A percentile compares a stretch with the other conserved stretches of the same genome.
Conservation (phyloP, 2,797 vertebrate genomes). For the Sebastes diaconus region DNA sequence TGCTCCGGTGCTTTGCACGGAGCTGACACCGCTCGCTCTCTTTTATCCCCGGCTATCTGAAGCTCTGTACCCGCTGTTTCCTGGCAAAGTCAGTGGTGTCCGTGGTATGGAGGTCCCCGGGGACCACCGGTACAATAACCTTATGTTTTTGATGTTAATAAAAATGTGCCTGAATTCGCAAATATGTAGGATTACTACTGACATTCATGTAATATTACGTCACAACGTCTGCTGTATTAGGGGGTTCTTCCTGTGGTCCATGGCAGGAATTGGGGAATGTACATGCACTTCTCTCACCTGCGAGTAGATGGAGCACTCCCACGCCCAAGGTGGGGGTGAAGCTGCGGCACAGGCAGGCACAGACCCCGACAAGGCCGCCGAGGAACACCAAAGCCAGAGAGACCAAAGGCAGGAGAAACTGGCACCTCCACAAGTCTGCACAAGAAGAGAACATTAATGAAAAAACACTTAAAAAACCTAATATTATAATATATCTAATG, state of each 20-base stretch:
- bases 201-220: no score
- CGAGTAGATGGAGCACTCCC: constrained; percentile 91
- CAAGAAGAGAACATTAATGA: not conserved
- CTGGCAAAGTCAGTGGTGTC: no score
- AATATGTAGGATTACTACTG: no score
- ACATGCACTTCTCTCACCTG: constrained; percentile 80
- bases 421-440: constrained; percentile 92
- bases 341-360: constrained; percentile 93
- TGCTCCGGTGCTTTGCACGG: no score
- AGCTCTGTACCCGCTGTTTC: no score
- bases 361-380: constrained; percentile 90
- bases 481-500: not conserved
- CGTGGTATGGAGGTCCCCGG: no score
- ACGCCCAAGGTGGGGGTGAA: constrained; percentile 91
- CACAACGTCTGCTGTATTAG: no score
- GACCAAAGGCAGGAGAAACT: constrained; percentile 93
- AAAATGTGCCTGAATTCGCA: no score
- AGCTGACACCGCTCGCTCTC: no score
- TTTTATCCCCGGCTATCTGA: accelerated
- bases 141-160: no score
- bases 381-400: constrained; percentile 94
- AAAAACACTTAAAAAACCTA: not conserved
- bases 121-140: no score
- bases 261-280: not conserved
- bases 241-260: not conserved